These are phyloP conservation scores for Eidolon dupreanum DNA, from an alignment of 2,797 vertebrate species.

Conservation along the genomic window DNA sequence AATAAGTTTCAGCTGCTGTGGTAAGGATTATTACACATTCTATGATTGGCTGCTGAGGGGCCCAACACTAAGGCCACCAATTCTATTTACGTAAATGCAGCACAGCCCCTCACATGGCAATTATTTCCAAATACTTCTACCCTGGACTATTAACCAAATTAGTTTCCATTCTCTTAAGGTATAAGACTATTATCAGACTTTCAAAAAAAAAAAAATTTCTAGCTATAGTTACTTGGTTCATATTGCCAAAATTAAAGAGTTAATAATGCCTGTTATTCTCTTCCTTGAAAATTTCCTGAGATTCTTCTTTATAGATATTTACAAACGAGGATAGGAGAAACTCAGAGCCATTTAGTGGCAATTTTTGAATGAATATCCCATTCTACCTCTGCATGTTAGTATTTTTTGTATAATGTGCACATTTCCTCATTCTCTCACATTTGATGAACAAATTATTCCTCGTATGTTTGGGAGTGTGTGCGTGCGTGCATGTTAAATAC, in stretches of 20 bases:
- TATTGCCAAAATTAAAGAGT: neutral
- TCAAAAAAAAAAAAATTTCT: constrained; percentile 27
- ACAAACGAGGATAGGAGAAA: neutral
- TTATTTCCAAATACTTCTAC: neutral
- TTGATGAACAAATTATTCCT: neutral
- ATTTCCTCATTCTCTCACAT: neutral
- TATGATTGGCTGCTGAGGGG: neutral
- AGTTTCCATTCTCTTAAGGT: neutral
- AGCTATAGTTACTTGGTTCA: neutral
- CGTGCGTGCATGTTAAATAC: neutral
- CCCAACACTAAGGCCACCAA: neutral
- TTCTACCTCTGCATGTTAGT: neutral
- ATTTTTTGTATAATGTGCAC: neutral
- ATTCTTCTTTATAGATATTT: neutral
- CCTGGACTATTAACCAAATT: neutral
- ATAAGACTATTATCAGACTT: neutral
- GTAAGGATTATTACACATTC: neutral
- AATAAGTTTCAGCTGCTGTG: neutral
- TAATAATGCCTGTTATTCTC: neutral
- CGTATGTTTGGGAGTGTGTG: neutral
- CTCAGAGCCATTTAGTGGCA: neutral
- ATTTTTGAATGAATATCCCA: neutral
- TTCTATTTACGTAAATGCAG: neutral
- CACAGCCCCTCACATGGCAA: neutral
- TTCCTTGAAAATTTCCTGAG: neutral